Evolutionary conservation across 2,797 vertebrate genomes (phyloP).

Genomic region (Epinephelus coioides): DNA sequence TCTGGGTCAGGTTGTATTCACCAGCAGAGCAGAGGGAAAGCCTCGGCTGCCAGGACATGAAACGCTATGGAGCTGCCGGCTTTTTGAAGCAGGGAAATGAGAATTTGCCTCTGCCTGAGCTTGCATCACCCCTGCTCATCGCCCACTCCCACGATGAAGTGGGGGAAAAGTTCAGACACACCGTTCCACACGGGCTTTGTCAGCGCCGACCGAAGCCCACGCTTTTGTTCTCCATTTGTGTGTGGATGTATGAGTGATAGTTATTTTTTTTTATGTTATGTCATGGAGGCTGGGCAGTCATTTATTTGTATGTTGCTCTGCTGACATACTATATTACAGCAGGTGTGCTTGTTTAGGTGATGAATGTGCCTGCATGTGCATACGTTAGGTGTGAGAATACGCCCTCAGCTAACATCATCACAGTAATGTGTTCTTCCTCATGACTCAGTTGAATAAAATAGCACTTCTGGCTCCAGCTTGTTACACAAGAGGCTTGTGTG

Average conservation of each 20-base stretch:
- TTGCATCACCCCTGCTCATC: conserved; percentile 63
- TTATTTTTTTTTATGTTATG: conserved; percentile 9
- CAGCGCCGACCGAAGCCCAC: conserved; percentile 63
- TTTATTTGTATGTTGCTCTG: conserved; percentile 27
- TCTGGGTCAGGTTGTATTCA: conserved; percentile 69
- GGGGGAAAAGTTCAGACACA: conserved; percentile 67
- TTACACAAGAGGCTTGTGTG: conserved; percentile 59
- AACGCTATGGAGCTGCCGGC: conserved; percentile 49
- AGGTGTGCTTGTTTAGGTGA: conserved; percentile 36
- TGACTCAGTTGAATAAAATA: conserved; percentile 66
- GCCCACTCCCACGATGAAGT: conserved; percentile 65
- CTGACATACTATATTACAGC: conserved; percentile 28
- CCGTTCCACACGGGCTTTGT: conserved; percentile 49
- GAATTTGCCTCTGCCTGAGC: conserved; percentile 61
- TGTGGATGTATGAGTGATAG: conserved; percentile 23
- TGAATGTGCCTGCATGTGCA: conserved; percentile 27
- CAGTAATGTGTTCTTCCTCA: conserved; percentile 38
- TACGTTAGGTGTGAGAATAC: conserved; percentile 3
- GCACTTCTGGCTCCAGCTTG: conserved; percentile 53
- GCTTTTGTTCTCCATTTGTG: conserved; percentile 50
- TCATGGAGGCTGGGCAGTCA: conserved; percentile 5
- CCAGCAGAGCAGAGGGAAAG: conserved; percentile 59
- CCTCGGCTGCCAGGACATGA: conserved; percentile 62
- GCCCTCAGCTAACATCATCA: conserved; percentile 19
- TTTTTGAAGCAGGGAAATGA: conserved; percentile 72